These are phyloP conservation scores for Mythimna impura DNA, from an alignment of 2,888 invertebrate species.

Conservation along the genomic window DNA sequence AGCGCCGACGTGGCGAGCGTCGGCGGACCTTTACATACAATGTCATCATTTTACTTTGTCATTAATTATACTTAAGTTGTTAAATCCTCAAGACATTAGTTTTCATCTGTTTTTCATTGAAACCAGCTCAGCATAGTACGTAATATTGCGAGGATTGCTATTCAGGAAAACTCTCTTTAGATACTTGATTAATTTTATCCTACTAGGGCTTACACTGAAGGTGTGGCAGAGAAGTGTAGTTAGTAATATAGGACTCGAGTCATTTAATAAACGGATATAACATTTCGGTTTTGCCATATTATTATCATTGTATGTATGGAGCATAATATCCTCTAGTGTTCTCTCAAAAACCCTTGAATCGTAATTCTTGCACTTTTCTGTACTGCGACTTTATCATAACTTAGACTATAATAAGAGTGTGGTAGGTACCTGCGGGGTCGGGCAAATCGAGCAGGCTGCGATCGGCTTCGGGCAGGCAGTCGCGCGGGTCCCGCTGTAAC, in stretches of 20 bases:
- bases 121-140: neutral
- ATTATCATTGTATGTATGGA: too few relatives aligned
- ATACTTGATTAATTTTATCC: too few relatives aligned
- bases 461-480: conserved; percentile 83
- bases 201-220: neutral
- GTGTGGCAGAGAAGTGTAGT: neutral
- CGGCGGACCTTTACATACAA: conserved; percentile 84
- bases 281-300: neutral
- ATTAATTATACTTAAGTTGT: conserved; percentile 26
- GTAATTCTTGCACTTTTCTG: neutral
- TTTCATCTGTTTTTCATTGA: neutral
- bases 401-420: neutral
- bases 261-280: neutral
- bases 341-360: neutral
- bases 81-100: conserved; percentile 3
- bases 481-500: conserved; percentile 82
- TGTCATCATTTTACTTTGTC: conserved; percentile 57
- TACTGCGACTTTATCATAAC: neutral
- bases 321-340: neutral
- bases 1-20: conserved; percentile 88
- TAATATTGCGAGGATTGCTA: neutral
- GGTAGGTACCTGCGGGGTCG: conserved; percentile 81
- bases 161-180: too few relatives aligned
- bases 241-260: neutral
- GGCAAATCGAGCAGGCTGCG: conserved; percentile 82